Evolutionary conservation across 1,140 invertebrate species (phyloP).

Genomic region (Conus betulinus): DNA sequence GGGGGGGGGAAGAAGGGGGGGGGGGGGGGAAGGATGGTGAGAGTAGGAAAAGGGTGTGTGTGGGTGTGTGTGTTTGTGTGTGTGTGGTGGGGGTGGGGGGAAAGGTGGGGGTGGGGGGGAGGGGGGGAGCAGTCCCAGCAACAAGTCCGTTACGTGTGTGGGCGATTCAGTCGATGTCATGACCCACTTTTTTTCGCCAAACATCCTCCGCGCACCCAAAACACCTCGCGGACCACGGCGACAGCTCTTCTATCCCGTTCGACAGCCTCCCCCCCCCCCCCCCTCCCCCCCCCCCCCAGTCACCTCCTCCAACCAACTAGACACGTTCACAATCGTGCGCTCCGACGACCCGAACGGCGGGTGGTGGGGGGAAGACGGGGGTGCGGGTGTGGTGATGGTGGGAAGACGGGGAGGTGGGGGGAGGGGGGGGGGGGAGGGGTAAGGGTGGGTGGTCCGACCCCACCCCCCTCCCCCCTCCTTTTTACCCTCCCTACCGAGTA

Average conservation of each 20-base stretch:
- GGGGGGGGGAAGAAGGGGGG: background rate
- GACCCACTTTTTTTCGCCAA: background rate
- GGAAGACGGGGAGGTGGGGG: no score
- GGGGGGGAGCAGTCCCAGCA: background rate
- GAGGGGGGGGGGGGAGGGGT: no score
- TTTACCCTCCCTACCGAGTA: background rate
- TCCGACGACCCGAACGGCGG: no score
- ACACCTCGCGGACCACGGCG: background rate
- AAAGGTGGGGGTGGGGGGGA: background rate
- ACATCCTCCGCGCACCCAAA: conserved; percentile 6
- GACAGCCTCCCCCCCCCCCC: background rate
- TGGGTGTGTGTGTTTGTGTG: background rate
- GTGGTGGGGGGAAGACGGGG: no score
- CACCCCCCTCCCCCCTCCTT: background rate
- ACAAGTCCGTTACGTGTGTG: background rate
- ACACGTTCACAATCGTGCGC: no score
- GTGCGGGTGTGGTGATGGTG: no score
- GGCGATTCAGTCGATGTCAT: conserved; percentile 10
- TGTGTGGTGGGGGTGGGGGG: background rate
- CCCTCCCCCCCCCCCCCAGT: background rate
- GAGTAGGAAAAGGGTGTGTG: background rate
- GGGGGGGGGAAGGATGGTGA: background rate
- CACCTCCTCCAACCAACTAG: background rate
- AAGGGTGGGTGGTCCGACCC: background rate
- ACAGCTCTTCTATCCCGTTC: background rate